phyloP scores from a whole-genome alignment of 2,113 vertebrate species.

The Pseudonaja textilis region DNA sequence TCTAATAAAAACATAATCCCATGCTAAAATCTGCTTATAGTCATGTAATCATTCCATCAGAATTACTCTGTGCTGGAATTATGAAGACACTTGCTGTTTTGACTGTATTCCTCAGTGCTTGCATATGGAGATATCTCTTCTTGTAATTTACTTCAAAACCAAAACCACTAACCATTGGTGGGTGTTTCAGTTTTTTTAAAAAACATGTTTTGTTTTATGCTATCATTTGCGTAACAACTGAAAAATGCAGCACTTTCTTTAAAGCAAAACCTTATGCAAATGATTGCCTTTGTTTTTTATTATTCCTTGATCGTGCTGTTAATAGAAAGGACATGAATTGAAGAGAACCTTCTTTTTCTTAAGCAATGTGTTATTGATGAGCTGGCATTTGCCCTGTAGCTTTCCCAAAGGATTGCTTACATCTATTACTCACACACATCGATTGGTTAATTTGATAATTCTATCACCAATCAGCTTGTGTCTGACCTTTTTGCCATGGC shows the following conservation, averaged over 20 bases:
- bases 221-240: constrained; percentile 18
- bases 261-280: constrained; percentile 57
- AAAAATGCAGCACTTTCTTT: constrained; percentile 10
- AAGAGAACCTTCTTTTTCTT: constrained; percentile 75
- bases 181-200: constrained; percentile 25
- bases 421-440: constrained; percentile 86
- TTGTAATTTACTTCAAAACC: constrained; percentile 33
- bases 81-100: constrained; percentile 8
- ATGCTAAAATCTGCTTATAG: background rate
- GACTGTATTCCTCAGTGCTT: constrained; percentile 16
- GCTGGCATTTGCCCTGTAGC: constrained; percentile 88
- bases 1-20: background rate
- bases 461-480: constrained; percentile 97
- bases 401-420: constrained; percentile 81
- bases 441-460: constrained; percentile 99
- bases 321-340: constrained; percentile 73
- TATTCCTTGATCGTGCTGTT: constrained; percentile 66
- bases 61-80: background rate
- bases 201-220: constrained; percentile 28
- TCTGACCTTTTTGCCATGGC: constrained; percentile 97
- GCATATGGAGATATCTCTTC: constrained; percentile 6
- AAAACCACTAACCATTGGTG: constrained; percentile 31
- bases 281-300: constrained; percentile 57
- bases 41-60: background rate
- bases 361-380: constrained; percentile 83